These are phyloP conservation scores for Nipponia nippon DNA, from an alignment of 2,113 vertebrate species.

Conservation along the genomic window DNA sequence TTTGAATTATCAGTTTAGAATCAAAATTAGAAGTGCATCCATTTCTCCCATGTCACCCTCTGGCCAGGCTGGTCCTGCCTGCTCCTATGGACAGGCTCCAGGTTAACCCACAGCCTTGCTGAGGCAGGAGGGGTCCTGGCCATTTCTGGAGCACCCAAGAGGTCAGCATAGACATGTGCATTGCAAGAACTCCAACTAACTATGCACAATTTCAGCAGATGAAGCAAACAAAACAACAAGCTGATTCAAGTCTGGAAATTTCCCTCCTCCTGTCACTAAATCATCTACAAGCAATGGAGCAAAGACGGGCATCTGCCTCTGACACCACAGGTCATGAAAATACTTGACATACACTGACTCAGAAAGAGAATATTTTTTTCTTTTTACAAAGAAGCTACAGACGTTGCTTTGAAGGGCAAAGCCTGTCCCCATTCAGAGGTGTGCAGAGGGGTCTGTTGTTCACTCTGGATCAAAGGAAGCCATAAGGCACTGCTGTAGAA, in stretches of 20 bases:
- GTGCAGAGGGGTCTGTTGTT: neutral
- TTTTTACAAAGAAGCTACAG: neutral
- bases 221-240: neutral
- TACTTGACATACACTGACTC: neutral
- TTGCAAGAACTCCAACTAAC: neutral
- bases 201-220: neutral
- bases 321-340: neutral
- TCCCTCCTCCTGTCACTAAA: neutral
- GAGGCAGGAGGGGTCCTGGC: neutral
- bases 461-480: neutral
- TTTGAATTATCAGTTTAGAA: constrained; percentile 48
- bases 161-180: accelerated
- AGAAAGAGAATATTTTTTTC: neutral
- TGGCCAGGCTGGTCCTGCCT: neutral
- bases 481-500: neutral
- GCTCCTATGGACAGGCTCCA: accelerated
- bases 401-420: accelerated
- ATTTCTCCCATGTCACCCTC: neutral
- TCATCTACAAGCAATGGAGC: neutral
- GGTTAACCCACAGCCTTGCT: neutral
- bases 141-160: neutral
- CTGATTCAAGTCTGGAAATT: neutral
- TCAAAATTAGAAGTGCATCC: constrained; percentile 9
- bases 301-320: neutral
- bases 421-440: neutral